These are phyloP conservation scores for Enteromius radiatus DNA, from an alignment of 2,797 vertebrate species.

Conservation along the genomic window DNA sequence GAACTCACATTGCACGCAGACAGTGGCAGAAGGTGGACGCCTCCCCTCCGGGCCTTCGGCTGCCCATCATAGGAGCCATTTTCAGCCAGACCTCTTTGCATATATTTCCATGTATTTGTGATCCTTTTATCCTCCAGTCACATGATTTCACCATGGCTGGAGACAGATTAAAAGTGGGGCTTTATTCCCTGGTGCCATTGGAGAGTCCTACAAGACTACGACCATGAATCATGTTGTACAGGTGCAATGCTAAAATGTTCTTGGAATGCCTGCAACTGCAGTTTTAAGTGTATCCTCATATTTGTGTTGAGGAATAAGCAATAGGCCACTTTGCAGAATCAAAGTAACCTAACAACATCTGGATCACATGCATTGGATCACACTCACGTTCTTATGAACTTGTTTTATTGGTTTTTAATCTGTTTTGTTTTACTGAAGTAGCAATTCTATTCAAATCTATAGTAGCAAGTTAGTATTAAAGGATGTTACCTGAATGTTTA, in stretches of 20 bases:
- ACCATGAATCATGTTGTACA: slow-evolving; percentile 38
- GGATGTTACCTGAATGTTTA: neutral
- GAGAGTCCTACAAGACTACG: slow-evolving; percentile 30
- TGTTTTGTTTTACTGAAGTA: neutral
- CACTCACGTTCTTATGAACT: neutral
- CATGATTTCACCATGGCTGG: slow-evolving; percentile 43
- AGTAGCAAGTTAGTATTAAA: neutral
- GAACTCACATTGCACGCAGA: slow-evolving; percentile 11
- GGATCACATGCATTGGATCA: neutral
- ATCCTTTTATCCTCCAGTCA: slow-evolving; percentile 65
- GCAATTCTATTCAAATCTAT: neutral
- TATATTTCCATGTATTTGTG: slow-evolving; percentile 78
- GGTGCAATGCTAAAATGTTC: slow-evolving; percentile 20
- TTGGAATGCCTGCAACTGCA: slow-evolving; percentile 1
- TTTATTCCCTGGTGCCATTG: slow-evolving; percentile 58
- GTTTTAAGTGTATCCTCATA: neutral
- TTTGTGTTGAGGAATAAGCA: slow-evolving; percentile 16
- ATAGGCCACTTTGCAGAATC: neutral
- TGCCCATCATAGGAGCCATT: slow-evolving; percentile 59
- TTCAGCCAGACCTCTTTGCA: slow-evolving; percentile 75
- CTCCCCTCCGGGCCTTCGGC: slow-evolving; percentile 51
- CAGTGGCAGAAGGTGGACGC: slow-evolving; percentile 30
- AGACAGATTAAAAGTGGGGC: slow-evolving; percentile 50
- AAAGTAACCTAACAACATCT: neutral
- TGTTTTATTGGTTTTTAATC: neutral